Evolutionary conservation across 2,797 vertebrate species (phyloP), one percentile per base, ranked within the genome.

Genomic region (Liparis tanakae): DNA sequence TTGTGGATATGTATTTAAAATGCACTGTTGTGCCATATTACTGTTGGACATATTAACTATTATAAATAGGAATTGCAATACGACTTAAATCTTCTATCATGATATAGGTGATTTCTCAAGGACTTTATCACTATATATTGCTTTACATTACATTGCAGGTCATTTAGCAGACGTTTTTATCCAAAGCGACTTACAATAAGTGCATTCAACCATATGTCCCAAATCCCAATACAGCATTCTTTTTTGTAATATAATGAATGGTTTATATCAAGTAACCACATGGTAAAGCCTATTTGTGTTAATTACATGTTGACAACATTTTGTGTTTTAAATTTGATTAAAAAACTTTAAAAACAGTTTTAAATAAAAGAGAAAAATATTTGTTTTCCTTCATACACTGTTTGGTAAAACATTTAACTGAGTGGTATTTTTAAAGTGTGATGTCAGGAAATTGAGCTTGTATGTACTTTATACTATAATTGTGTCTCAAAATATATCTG

Each of bases 11-110:
- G 2, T 22, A 44, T 51, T 67, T 36, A 53, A 8, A 39, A 1
- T 10, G 22, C n/a, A 5, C 4, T n/a, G 10, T 1, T 33, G 5
- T 48, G 41, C 10, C n/a, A 17, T 66, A 14, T 53, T 41, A 9
- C 2, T 9, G 5, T 62, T 25, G 46, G 7, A 58, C 12, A 20
- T 58, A 53, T 41, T 70, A 64, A 87, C 7, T n/a, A n/a, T n/a
- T n/a, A n/a, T n/a, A 65, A 50, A 62, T 48, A n/a, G 44, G 44
- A 18, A 17, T n/a, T 18, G 46, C 9, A 17, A 50, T n/a, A 50
- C 10, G 18, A n/a, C 48, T n/a, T 20, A 25, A 53, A 53, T 53
- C 10, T 17, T 30, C 14, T 33, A 15, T 14, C 22, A 30, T 30
- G 53, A 30, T 54, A 54, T 14, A 7, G 53, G 22, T 53, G 2